Evolutionary conservation across 2,113 vertebrate species (phyloP).

Genomic region (Perca schrenkii): DNA sequence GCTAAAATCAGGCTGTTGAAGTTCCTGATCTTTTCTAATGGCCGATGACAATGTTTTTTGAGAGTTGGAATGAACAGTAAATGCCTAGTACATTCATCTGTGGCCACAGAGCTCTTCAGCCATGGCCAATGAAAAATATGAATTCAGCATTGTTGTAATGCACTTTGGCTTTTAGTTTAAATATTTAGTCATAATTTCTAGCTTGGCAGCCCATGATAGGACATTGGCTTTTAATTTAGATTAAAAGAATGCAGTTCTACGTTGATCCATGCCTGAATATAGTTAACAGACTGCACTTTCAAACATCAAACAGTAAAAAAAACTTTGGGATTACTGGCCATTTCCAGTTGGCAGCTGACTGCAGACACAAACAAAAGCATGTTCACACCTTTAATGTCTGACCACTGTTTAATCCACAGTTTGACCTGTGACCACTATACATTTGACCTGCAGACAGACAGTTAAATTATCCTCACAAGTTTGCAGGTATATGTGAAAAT

Average conservation of each 20-base stretch:
- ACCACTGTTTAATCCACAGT: conserved; percentile 19
- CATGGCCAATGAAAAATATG: background rate
- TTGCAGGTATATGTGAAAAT: conserved; percentile 69
- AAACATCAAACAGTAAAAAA: conserved; percentile 63
- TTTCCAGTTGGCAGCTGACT: conserved; percentile 43
- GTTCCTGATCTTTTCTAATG: conserved; percentile 62
- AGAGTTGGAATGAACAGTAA: background rate
- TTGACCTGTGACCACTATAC: conserved; percentile 46
- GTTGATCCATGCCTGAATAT: conserved; percentile 29
- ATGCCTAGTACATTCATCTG: background rate
- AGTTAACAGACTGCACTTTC: conserved; percentile 21
- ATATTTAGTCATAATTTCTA: background rate
- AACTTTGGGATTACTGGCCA: conserved; percentile 26
- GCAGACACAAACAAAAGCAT: conserved; percentile 63
- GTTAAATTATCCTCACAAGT: conserved; percentile 61
- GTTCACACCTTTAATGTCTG: conserved; percentile 73
- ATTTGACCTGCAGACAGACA: conserved; percentile 72
- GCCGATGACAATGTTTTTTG: conserved; percentile 19
- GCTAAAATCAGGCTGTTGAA: conserved; percentile 65
- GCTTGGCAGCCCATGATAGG: background rate
- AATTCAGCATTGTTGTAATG: background rate
- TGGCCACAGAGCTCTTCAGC: background rate
- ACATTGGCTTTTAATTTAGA: conserved; percentile 21
- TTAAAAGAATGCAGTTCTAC: conserved; percentile 36
- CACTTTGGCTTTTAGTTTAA: background rate